Evolutionary conservation across 2,888 invertebrate genomes (phyloP).

Genomic region (Brachypterus glaber): DNA sequence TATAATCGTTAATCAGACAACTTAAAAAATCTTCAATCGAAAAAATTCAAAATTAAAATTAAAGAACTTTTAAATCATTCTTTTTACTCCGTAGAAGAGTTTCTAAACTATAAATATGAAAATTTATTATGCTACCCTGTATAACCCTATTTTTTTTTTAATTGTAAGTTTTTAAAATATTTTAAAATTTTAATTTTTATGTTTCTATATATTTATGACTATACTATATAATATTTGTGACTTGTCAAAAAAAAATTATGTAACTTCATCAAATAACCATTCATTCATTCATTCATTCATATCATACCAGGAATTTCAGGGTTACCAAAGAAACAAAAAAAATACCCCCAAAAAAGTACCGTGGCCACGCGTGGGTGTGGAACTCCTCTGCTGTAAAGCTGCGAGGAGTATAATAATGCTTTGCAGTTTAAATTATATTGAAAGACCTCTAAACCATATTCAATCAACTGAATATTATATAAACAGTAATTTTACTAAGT

Average conservation of each 20-base stretch:
- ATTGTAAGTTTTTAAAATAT: constrained; percentile 1
- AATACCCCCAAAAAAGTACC: too few relatives aligned
- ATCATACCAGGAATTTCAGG: too few relatives aligned
- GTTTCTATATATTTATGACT: neutral
- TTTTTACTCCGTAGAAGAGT: neutral
- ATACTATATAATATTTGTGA: neutral
- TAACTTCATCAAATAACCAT: neutral
- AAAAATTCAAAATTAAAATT: neutral
- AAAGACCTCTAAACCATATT: too few relatives aligned
- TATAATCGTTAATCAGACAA: neutral
- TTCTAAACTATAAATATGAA: constrained; percentile 1
- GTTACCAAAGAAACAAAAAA: too few relatives aligned
- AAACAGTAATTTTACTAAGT: too few relatives aligned
- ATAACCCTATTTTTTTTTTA: neutral
- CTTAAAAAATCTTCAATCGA: neutral
- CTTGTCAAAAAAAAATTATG: neutral
- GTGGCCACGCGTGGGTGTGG: too few relatives aligned
- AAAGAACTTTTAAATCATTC: neutral
- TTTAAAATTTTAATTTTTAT: neutral
- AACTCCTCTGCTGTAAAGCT: too few relatives aligned
- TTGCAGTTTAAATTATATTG: too few relatives aligned
- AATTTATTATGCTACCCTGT: neutral
- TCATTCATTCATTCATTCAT: too few relatives aligned
- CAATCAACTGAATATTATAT: too few relatives aligned
- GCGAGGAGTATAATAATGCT: too few relatives aligned